These are phyloP conservation scores for Ormia ochracea DNA, from an alignment of 2,888 invertebrate species.

Conservation along the genomic window DNA sequence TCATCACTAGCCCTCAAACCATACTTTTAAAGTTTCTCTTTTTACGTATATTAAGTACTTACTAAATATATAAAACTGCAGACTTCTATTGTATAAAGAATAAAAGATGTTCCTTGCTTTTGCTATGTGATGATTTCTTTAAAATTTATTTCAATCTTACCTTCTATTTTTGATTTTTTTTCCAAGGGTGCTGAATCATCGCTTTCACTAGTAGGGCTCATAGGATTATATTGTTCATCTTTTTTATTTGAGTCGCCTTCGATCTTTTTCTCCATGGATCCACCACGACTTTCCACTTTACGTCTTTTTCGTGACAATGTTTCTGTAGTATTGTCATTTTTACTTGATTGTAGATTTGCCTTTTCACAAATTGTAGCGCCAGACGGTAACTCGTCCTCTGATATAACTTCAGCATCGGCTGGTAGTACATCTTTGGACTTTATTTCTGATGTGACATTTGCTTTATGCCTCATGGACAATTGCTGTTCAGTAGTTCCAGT, in stretches of 20 bases:
- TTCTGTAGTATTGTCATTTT: conserved; percentile 23
- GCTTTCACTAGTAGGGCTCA: conserved; percentile 87
- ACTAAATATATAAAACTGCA: no score
- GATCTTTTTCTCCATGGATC: conserved; percentile 50
- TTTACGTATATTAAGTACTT: no score
- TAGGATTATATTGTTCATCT: conserved; percentile 85
- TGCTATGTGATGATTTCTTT: not conserved
- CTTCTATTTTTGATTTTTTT: conserved; percentile 76
- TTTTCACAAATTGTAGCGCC: conserved; percentile 50
- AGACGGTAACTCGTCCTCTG: conserved; percentile 88
- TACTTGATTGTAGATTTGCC: conserved; percentile 48
- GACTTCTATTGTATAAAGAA: no score
- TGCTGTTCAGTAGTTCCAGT: conserved; percentile 39
- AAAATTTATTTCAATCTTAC: conserved; percentile 24
- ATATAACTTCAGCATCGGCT: conserved; percentile 86
- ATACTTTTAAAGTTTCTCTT: no score
- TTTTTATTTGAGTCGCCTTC: conserved; percentile 57
- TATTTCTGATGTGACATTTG: conserved; percentile 14
- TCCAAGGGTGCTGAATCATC: conserved; percentile 80
- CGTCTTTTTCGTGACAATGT: conserved; percentile 60
- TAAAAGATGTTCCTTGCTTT: no score
- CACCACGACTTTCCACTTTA: conserved; percentile 62
- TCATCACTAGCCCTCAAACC: no score
- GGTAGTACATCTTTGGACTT: conserved; percentile 63
- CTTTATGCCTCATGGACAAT: conserved; percentile 34